Evolutionary conservation across 2,113 vertebrate genomes (phyloP).

Genomic region (Alexandromys fortis): DNA sequence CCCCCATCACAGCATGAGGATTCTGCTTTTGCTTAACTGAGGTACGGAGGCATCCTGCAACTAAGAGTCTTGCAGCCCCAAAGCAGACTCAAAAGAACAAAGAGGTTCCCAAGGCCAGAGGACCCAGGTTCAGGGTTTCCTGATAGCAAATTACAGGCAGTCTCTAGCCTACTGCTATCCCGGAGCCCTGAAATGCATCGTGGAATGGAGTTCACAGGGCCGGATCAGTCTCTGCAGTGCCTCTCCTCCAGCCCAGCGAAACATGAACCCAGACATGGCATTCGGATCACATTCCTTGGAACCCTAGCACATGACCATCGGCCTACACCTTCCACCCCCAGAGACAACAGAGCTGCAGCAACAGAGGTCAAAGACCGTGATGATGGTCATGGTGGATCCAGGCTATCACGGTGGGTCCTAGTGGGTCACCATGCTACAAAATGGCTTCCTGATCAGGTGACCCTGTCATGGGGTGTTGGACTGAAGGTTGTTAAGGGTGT

Average conservation of each 20-base stretch:
- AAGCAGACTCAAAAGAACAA: neutral
- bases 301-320: neutral
- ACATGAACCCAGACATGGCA: neutral
- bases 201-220: neutral
- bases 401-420: neutral
- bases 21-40: neutral
- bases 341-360: neutral
- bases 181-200: neutral
- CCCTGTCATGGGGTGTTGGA: neutral
- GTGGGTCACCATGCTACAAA: neutral
- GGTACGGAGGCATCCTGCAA: neutral
- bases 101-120: neutral
- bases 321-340: neutral
- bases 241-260: neutral
- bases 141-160: neutral
- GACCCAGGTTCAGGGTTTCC: neutral
- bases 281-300: slow-evolving; percentile 37
- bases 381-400: too few relatives aligned
- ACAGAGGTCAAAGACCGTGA: neutral
- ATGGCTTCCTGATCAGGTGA: neutral
- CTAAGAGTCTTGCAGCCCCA: neutral
- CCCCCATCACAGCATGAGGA: too few relatives aligned
- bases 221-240: neutral
- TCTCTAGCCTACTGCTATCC: neutral
- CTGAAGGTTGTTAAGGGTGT: neutral